Evolutionary conservation across 2,888 invertebrate species (phyloP).

Genomic region (Drosophila mimetica): DNA sequence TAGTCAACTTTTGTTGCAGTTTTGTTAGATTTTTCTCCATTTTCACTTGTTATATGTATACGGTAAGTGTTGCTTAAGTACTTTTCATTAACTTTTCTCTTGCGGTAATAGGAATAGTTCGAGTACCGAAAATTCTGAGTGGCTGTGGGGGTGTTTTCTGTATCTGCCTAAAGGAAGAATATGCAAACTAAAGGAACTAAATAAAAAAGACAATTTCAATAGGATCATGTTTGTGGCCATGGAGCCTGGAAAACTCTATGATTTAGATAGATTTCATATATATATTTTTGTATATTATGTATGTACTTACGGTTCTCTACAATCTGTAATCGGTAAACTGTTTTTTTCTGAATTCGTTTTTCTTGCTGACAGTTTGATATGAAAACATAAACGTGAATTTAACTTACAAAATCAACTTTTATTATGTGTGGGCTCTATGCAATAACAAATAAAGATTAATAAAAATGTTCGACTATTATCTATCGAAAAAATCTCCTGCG

Average conservation of each 20-base stretch:
- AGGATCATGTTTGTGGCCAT: slow-evolving; percentile 37
- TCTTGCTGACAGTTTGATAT: slow-evolving; percentile 51
- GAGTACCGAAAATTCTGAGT: slow-evolving; percentile 21
- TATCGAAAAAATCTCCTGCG: slow-evolving; percentile 3
- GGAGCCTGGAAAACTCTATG: slow-evolving; percentile 71
- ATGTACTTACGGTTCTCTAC: slow-evolving; percentile 66
- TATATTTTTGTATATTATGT: slow-evolving; percentile 10
- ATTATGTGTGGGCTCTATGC: slow-evolving; percentile 19
- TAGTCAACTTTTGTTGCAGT: slow-evolving; percentile 68
- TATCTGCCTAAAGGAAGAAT: slow-evolving; percentile 9
- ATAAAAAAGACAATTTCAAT: slow-evolving; percentile 27
- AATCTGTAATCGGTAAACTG: slow-evolving; percentile 19
- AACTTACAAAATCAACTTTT: slow-evolving; percentile 38
- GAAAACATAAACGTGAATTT: slow-evolving; percentile 32
- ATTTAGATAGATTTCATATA: slow-evolving; percentile 53
- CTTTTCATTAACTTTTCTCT: slow-evolving; percentile 8
- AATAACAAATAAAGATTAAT: slow-evolving; percentile 4
- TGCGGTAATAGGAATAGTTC: slow-evolving; percentile 40
- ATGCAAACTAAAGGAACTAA: slow-evolving; percentile 23
- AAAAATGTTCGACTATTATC: not conserved
- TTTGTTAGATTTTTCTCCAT: slow-evolving; percentile 40
- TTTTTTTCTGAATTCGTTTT: slow-evolving; percentile 30
- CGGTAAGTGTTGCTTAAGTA: slow-evolving; percentile 34
- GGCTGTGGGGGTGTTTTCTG: slow-evolving; percentile 3
- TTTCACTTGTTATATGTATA: slow-evolving; percentile 34